Percentiles rank a stretch among this genome's conserved stretches.
phyloP scores from a whole-genome alignment of 1,140 invertebrate species.

The Homarus americanus region DNA sequence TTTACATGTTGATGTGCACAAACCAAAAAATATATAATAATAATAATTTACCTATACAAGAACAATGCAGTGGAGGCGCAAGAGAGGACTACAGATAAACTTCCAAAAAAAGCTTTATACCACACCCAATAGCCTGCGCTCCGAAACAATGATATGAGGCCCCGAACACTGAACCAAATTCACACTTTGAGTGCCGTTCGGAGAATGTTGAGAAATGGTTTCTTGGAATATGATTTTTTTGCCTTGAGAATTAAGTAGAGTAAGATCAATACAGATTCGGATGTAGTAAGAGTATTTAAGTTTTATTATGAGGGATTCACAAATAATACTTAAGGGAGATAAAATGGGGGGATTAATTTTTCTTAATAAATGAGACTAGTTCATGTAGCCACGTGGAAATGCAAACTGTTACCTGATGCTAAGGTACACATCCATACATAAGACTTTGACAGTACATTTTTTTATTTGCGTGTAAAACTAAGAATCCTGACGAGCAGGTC shows the following conservation, averaged over 20 bases:
- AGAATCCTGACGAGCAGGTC: constrained; percentile 55
- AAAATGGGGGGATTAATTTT: neutral
- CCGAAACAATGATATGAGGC: constrained; percentile 11
- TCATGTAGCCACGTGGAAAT: constrained; percentile 41
- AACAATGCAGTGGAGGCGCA: constrained; percentile 51
- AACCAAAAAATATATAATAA: constrained; percentile 48
- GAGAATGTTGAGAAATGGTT: neutral
- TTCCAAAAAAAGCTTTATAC: constrained; percentile 43
- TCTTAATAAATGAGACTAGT: constrained; percentile 43
- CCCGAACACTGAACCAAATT: neutral
- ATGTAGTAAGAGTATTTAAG: neutral
- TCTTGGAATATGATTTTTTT: neutral
- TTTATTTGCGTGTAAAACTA: constrained; percentile 13
- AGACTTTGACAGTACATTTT: neutral
- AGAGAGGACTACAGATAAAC: constrained; percentile 42
- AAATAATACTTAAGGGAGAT: neutral
- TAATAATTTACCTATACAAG: constrained; percentile 59
- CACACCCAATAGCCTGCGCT: constrained; percentile 39
- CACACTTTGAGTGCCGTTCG: neutral
- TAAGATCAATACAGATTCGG: neutral
- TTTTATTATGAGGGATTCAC: neutral
- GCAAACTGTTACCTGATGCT: constrained; percentile 17
- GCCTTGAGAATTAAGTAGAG: neutral
- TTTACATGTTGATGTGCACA: constrained; percentile 56
- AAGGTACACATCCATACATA: constrained; percentile 25